phyloP scores from a whole-genome alignment of 2,113 vertebrate species.

The Lamprologus tigripictilis region DNA sequence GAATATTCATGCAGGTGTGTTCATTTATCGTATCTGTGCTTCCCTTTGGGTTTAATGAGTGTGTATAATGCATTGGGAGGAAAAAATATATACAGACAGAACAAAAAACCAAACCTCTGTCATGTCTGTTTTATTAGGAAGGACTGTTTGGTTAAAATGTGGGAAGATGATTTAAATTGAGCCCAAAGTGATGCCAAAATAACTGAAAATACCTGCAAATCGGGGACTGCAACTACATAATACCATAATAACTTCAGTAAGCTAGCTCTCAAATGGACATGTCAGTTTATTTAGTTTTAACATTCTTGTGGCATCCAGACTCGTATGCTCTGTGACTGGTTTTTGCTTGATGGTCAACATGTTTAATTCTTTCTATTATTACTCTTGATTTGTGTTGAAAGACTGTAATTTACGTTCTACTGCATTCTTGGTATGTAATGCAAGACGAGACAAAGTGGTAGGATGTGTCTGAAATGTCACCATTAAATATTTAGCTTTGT shows the following conservation, averaged over 20 bases:
- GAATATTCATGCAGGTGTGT: neutral
- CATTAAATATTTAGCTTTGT: conserved; percentile 73
- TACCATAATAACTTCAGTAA: neutral
- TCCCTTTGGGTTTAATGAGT: neutral
- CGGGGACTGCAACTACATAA: neutral
- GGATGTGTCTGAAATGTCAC: conserved; percentile 34
- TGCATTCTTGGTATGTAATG: conserved; percentile 21
- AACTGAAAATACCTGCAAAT: neutral
- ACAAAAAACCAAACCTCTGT: neutral
- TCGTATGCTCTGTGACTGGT: conserved; percentile 3
- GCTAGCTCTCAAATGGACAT: neutral
- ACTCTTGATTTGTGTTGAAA: neutral
- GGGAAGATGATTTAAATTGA: neutral
- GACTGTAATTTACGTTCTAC: conserved; percentile 46
- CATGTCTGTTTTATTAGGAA: neutral
- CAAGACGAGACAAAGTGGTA: neutral
- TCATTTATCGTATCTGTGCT: neutral
- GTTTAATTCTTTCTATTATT: neutral
- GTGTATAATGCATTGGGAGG: neutral
- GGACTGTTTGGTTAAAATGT: neutral
- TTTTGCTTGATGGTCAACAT: neutral
- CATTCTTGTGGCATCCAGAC: neutral
- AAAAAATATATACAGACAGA: neutral
- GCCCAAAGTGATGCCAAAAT: neutral
- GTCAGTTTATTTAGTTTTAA: neutral